phyloP scores from a whole-genome alignment of 2,113 vertebrate genomes.

The Nematolebias whitei region DNA sequence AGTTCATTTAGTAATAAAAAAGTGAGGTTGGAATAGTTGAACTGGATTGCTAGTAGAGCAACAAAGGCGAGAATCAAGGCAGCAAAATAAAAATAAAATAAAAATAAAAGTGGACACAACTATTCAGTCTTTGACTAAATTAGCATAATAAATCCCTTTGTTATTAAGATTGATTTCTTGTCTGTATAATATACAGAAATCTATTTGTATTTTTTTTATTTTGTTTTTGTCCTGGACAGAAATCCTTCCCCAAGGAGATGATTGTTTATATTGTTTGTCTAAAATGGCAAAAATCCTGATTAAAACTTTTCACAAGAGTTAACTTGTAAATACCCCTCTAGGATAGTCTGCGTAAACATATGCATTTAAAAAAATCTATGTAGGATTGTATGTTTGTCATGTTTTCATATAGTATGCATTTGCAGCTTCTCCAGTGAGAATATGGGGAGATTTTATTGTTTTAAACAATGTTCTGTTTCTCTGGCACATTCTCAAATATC shows the following conservation, averaged over 20 bases:
- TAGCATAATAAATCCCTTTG: background rate
- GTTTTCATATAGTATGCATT: constrained; percentile 5
- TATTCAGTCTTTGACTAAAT: background rate
- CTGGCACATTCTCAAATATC: background rate
- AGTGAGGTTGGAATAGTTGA: no score
- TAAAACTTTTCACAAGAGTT: background rate
- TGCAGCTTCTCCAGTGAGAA: background rate
- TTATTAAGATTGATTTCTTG: no score
- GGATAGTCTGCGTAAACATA: background rate
- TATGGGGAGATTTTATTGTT: constrained; percentile 12
- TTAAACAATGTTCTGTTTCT: no score
- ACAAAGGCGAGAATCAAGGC: background rate
- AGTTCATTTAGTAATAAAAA: no score
- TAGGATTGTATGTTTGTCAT: constrained; percentile 12
- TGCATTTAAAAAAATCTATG: background rate
- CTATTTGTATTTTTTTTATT: background rate
- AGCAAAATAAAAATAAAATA: background rate
- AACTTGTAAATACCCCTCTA: background rate
- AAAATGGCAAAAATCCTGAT: background rate
- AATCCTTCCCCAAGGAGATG: background rate
- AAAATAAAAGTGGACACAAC: background rate
- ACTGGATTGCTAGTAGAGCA: no score
- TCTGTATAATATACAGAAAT: no score
- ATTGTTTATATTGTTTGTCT: background rate
- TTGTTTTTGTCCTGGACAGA: background rate